Evolutionary conservation across 2,113 vertebrate species (phyloP), one percentile per base, ranked within the genome.

Genomic region (Collichthys lucidus): DNA sequence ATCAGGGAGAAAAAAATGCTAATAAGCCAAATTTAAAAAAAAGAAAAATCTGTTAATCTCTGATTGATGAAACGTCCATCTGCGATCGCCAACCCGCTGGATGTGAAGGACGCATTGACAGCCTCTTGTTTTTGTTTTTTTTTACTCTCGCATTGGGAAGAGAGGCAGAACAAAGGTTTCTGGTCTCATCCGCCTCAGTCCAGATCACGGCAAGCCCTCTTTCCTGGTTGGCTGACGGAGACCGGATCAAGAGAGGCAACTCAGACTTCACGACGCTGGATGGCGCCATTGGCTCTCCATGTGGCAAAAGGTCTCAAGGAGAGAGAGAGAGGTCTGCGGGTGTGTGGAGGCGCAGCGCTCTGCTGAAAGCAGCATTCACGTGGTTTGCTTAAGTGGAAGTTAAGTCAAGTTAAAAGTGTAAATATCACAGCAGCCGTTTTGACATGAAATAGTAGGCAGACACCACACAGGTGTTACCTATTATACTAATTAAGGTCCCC

Each of bases 101-200:
- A 73, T 16, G 15, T n/a, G 67, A n/a, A 29, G 62, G 77, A 80
- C n/a, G 74, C 81, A 79, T 76, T 42, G 52, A 68, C 9, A 5
- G 47, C 71, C 60, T 73, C 74, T 35, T 49, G 57, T 70, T 86
- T 26, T 26, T 26, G 2, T 26, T 79, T 26, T 26, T 26, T 26
- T 79, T 59, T 46, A 26, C 22, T 86, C 74, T 74, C 53, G 85
- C 11, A 53, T 35, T 40, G 65, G 63, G 77, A 83, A 66, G 59
- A 74, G 79, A 79, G 46, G 63, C 86, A 79, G 92, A 92, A 94
- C 92, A 93, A 93, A 89, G 90, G 92, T 92, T 91, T 89, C 92
- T 93, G 92, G 93, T 93, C 92, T 90, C 85, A 91, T 93, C 92
- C 91, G 92, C 92, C 83, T 92, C 86, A 90, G 92, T 92, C 91